Evolutionary conservation across 2,113 vertebrate species (phyloP).

Genomic region (Nibea albiflora): DNA sequence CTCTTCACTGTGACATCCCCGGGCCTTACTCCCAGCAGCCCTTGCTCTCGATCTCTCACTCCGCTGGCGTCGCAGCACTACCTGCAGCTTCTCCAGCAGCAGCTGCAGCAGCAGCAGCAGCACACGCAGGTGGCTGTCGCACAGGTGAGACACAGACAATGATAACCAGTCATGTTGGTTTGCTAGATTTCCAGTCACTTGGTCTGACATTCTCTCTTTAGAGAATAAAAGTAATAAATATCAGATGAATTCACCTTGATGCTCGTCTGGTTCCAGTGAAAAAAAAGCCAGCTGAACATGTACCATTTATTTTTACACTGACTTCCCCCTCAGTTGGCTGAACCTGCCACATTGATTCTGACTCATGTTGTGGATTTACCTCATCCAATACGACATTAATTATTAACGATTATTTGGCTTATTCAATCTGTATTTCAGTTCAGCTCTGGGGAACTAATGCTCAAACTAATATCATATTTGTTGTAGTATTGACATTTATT

Average conservation of each 20-base stretch:
- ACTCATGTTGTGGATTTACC: not conserved
- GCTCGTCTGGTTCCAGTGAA: not conserved
- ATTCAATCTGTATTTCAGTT: not conserved
- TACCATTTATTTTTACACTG: not conserved
- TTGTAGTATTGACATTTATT: not conserved
- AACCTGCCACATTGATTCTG: not conserved
- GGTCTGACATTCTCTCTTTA: not conserved
- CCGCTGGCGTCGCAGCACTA: conserved; percentile 87
- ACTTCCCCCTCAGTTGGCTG: not conserved
- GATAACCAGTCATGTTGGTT: not conserved
- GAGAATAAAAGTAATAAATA: not conserved
- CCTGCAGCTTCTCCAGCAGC: conserved; percentile 90
- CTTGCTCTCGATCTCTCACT: conserved; percentile 81
- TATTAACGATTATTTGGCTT: not conserved
- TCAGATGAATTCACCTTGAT: not conserved
- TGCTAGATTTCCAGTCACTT: not conserved
- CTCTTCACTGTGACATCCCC: conserved; percentile 74
- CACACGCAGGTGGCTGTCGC: conserved; percentile 92
- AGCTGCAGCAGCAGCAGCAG: conserved; percentile 90
- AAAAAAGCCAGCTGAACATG: not conserved
- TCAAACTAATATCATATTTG: not conserved
- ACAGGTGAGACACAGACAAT: conserved; percentile 81
- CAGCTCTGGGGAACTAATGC: not conserved
- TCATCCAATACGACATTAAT: not conserved
- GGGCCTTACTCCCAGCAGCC: conserved; percentile 79